Evolutionary conservation across 2,888 invertebrate genomes (phyloP).

Genomic region (Resseliella maxima): DNA sequence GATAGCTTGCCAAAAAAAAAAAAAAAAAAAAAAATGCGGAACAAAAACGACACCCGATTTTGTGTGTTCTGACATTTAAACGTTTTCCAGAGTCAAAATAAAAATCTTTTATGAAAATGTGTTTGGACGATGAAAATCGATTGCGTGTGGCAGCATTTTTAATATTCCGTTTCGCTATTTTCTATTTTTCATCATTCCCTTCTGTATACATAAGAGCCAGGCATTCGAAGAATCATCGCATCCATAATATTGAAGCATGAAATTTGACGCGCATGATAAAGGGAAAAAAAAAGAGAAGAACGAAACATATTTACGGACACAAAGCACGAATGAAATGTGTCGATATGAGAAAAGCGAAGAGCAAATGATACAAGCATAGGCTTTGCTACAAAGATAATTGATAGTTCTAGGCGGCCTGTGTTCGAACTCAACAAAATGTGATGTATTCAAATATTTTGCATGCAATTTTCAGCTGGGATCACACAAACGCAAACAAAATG

Average conservation of each 20-base stretch:
- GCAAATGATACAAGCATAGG: not conserved
- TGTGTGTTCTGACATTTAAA: not conserved
- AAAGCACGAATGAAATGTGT: not conserved
- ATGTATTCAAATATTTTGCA: conserved; percentile 36
- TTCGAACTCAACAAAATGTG: not conserved
- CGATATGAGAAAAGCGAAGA: not conserved
- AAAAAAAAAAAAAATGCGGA: too few species aligned
- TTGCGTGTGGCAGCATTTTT: conserved; percentile 43
- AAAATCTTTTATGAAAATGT: conserved; percentile 10
- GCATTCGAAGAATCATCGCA: not conserved
- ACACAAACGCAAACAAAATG: too few species aligned
- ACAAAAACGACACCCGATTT: conserved; percentile 34
- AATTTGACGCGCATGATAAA: conserved; percentile 44
- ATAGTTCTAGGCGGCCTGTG: conserved; percentile 8
- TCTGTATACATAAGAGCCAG: too few species aligned
- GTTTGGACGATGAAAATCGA: conserved; percentile 45
- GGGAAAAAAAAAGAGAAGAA: too few species aligned
- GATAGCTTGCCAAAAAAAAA: conserved; percentile 14
- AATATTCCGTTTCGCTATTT: not conserved
- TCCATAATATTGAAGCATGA: not conserved
- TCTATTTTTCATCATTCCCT: not conserved
- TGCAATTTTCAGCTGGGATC: conserved; percentile 37
- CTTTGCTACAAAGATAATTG: conserved; percentile 32
- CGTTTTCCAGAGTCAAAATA: conserved; percentile 3
- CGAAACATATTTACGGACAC: not conserved